Conservation (phyloP, 2,113 vertebrate genomes). For the Pseudopodoces humilis region DNA sequence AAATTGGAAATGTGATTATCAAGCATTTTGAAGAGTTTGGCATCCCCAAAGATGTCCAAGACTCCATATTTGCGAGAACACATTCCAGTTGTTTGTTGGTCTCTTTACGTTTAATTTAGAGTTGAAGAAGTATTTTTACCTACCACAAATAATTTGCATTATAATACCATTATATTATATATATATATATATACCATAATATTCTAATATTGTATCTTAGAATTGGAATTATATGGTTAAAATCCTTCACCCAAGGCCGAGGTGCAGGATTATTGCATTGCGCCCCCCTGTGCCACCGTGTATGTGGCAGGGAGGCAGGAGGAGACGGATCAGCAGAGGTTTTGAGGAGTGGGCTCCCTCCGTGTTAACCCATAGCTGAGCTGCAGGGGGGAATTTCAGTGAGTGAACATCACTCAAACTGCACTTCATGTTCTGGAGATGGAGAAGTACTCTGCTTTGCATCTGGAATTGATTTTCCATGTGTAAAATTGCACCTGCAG, state of each 20-base stretch:
- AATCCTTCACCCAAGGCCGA: not conserved
- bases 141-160: not conserved
- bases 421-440: not conserved
- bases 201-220: too few relatives aligned
- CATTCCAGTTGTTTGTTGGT: not conserved
- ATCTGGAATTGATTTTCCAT: constrained; percentile 20
- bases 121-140: not conserved
- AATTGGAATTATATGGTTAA: not conserved
- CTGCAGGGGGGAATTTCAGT: not conserved
- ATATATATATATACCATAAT: too few relatives aligned
- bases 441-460: not conserved
- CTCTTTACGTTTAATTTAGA: not conserved
- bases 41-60: not conserved
- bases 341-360: not conserved
- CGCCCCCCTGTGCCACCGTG: accelerated
- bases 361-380: not conserved
- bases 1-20: not conserved
- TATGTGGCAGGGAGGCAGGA: too few relatives aligned
- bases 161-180: too few relatives aligned
- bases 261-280: not conserved
- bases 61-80: not conserved
- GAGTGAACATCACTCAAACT: not conserved
- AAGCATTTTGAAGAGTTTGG: not conserved
- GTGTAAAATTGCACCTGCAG: constrained; percentile 46
- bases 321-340: not conserved